Percentiles rank a stretch among this genome's conserved stretches.
phyloP scores from a whole-genome alignment of 2,113 vertebrate species.

The Camelus dromedarius region DNA sequence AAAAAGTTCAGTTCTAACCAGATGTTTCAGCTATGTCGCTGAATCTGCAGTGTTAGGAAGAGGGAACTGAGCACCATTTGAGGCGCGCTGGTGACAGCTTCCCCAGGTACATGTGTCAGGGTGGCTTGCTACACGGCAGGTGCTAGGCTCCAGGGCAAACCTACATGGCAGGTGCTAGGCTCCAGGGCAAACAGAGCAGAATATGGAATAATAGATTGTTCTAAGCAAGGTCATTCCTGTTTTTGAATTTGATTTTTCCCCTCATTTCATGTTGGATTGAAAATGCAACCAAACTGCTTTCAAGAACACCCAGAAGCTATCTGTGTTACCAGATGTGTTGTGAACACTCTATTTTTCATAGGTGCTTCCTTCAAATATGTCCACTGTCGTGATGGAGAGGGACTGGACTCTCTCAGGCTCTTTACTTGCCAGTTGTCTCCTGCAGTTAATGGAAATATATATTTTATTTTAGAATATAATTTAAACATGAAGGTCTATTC shows the following conservation, averaged over 20 bases:
- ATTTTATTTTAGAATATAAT: conserved; percentile 83
- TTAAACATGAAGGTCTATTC: conserved; percentile 86
- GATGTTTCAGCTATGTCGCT: not conserved
- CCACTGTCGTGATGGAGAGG: conserved; percentile 74
- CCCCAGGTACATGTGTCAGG: not conserved
- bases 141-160: fast-evolving
- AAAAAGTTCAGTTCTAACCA: not conserved
- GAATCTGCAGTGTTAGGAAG: fast-evolving
- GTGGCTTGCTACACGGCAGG: not conserved
- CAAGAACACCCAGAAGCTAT: conserved; percentile 77
- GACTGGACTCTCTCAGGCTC: conserved; percentile 76
- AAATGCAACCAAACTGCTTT: conserved; percentile 76
- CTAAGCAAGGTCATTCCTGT: conserved; percentile 8
- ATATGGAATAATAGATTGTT: conserved; percentile 47
- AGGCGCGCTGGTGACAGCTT: not conserved
- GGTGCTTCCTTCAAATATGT: conserved; percentile 78
- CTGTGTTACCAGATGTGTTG: conserved; percentile 78
- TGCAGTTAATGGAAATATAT: conserved; percentile 83
- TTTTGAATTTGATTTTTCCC: conserved; percentile 63
- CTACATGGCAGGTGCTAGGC: not conserved
- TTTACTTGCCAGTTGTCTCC: conserved; percentile 83
- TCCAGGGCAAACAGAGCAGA: fast-evolving
- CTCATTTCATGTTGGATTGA: conserved; percentile 55
- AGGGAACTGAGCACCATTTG: not conserved
- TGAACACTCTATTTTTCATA: conserved; percentile 74